These are phyloP conservation scores for Stictocephala bisonia DNA, from an alignment of 2,888 invertebrate species.

Conservation along the genomic window DNA sequence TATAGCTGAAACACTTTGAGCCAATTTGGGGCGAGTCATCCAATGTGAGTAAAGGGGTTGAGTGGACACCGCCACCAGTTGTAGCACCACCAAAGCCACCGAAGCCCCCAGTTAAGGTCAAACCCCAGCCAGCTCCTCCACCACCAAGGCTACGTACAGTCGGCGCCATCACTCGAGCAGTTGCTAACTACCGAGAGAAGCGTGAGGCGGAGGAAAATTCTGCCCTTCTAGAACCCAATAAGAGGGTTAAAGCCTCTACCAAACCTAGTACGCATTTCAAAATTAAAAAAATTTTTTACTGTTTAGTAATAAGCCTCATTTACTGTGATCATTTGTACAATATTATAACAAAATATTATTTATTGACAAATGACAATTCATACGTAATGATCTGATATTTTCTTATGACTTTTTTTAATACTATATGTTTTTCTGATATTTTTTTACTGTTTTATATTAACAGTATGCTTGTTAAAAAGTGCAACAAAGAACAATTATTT, in stretches of 20 bases:
- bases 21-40: constrained; percentile 91
- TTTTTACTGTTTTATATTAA: too few relatives aligned
- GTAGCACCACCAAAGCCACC: constrained; percentile 43
- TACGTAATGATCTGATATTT: too few relatives aligned
- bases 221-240: constrained; percentile 30
- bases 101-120: constrained; percentile 65
- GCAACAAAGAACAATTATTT: too few relatives aligned
- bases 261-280: constrained; percentile 36
- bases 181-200: constrained; percentile 67
- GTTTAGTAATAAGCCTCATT: too few relatives aligned
- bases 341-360: too few relatives aligned
- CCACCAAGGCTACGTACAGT: constrained; percentile 67
- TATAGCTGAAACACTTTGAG: constrained; percentile 93
- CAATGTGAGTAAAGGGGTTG: constrained; percentile 50
- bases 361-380: too few relatives aligned
- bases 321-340: too few relatives aligned
- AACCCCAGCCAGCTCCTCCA: constrained; percentile 67
- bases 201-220: constrained; percentile 54
- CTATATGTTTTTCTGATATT: too few relatives aligned
- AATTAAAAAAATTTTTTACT: too few relatives aligned
- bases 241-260: constrained; percentile 41
- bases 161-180: constrained; percentile 76
- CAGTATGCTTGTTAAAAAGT: too few relatives aligned
- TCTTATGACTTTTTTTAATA: too few relatives aligned
- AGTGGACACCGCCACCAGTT: constrained; percentile 51